Base-by-base conservation (phyloP, 1,140 invertebrate species). In the Euura saliciscinereae region DNA sequence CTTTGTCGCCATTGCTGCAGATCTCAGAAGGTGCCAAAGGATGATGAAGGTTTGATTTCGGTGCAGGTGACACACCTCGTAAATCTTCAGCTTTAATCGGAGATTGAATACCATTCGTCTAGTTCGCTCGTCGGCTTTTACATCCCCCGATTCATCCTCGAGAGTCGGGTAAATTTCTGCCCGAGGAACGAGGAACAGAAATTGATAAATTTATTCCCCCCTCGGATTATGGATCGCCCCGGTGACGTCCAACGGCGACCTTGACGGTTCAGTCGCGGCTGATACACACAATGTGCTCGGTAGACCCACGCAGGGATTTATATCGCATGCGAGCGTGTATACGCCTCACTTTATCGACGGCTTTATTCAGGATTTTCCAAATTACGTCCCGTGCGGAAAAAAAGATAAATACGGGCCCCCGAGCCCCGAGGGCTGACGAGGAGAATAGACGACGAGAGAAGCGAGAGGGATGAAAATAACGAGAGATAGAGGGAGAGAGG, bases 41-140 rank as follows among this genome's bases (percentile, higher is more conserved):
- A 72, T 75, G 74, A 75, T 73, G 74, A 68, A 75, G 71, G 72
- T 73, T 46, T 45, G 59, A 42, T 43, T 73, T 66, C 67, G 68
- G 46, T 10, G 71, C 70, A 45, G 66, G 65, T 75, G 74, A 75
- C 71, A 45, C 44, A 13, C 28, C 44, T 68, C 71, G 67, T 71
- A 71, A 75, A 75, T 75, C 74, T 71, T n/a, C 42, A 45, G 64
- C n/a, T 70, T 70, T 51, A 69, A 70, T 44, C 68, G 13, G 69
- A 75, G 70, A 75, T 75, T 75, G 70, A 68, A 43, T 65, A 70
- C n/a, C 65, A 42, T 43, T 68, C 69, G 70, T 72, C 65, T 46
- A 42, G 42, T 67, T 43, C 66, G n/a, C 66, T 46, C 45, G 51
- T 59, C 6, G 51, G n/a, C n/a, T n/a, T n/a, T n/a, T n/a, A n/a